These are phyloP conservation scores for Melanerpes aurifrons DNA, from an alignment of 2,113 vertebrate genomes.

Conservation along the genomic window DNA sequence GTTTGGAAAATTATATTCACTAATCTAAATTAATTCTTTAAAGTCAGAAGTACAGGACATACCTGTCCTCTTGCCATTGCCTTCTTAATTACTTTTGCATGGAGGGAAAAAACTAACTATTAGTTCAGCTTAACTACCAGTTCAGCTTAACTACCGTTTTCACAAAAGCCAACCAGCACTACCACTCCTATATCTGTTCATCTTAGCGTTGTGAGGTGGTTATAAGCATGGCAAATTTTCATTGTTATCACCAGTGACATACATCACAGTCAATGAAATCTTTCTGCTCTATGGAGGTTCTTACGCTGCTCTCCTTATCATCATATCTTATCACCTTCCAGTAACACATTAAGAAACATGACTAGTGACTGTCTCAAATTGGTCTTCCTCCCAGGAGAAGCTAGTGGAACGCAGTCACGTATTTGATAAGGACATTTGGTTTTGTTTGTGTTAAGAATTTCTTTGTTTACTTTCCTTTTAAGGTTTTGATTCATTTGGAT, in stretches of 20 bases:
- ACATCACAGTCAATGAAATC: conserved; percentile 42
- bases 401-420: not conserved
- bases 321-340: conserved; percentile 35
- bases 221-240: conserved; percentile 21
- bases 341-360: conserved; percentile 23
- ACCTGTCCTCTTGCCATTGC: conserved; percentile 26
- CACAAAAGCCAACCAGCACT: not conserved
- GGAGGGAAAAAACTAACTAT: not conserved
- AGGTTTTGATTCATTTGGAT: not conserved
- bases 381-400: not conserved
- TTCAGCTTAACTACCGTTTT: not conserved
- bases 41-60: not conserved
- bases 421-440: not conserved
- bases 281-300: conserved; percentile 7
- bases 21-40: conserved; percentile 4
- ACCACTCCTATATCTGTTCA: not conserved
- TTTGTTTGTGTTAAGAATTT: not conserved
- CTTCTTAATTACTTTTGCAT: not conserved
- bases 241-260: conserved; percentile 33
- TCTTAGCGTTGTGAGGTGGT: not conserved
- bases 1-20: conserved; percentile 13
- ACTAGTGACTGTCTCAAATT: conserved; percentile 25
- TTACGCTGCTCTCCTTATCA: conserved; percentile 16
- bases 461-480: not conserved
- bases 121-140: not conserved